Percentiles rank a stretch among this genome's conserved stretches.
These are phyloP conservation scores for Brachionichthys hirsutus DNA, from an alignment of 2,113 vertebrate genomes.

Conservation along the genomic window DNA sequence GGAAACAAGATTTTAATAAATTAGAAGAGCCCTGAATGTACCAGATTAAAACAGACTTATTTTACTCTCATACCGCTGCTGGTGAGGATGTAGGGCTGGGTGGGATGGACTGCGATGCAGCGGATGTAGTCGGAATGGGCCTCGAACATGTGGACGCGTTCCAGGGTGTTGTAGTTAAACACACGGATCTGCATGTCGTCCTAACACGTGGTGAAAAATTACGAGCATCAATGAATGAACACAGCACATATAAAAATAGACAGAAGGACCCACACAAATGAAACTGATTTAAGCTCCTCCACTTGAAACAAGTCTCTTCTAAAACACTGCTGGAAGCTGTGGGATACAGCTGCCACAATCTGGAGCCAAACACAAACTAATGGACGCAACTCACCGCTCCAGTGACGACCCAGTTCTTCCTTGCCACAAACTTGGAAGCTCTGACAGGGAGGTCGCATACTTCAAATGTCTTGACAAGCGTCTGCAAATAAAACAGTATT, in stretches of 20 bases:
- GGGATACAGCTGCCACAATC: not conserved
- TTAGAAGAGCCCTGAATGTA: not conserved
- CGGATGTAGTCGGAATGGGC: slow-evolving; percentile 98
- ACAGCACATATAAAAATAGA: not conserved
- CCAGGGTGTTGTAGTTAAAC: slow-evolving; percentile 98
- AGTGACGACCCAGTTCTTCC: slow-evolving; percentile 98
- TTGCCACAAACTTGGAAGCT: slow-evolving; percentile 97
- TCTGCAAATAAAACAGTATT: slow-evolving; percentile 71
- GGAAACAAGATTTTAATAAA: slow-evolving; percentile 16
- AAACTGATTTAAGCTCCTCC: too few relatives aligned
- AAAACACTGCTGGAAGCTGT: too few relatives aligned
- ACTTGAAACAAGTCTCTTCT: not conserved
- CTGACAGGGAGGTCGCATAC: slow-evolving; percentile 97
- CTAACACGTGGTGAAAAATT: slow-evolving; percentile 62
- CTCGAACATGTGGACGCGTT: slow-evolving; percentile 98
- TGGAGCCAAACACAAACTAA: not conserved
- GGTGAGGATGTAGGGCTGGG: slow-evolving; percentile 97
- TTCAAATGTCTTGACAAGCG: slow-evolving; percentile 98
- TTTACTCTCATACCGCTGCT: slow-evolving; percentile 86
- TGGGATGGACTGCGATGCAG: slow-evolving; percentile 97
- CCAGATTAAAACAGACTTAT: not conserved
- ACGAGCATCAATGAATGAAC: not conserved
- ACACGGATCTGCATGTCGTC: slow-evolving; percentile 99
- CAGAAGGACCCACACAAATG: not conserved
- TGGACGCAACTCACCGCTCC: slow-evolving; percentile 86